These are phyloP conservation scores for Eulithis testata DNA, from an alignment of 2,888 invertebrate genomes.

Conservation along the genomic window DNA sequence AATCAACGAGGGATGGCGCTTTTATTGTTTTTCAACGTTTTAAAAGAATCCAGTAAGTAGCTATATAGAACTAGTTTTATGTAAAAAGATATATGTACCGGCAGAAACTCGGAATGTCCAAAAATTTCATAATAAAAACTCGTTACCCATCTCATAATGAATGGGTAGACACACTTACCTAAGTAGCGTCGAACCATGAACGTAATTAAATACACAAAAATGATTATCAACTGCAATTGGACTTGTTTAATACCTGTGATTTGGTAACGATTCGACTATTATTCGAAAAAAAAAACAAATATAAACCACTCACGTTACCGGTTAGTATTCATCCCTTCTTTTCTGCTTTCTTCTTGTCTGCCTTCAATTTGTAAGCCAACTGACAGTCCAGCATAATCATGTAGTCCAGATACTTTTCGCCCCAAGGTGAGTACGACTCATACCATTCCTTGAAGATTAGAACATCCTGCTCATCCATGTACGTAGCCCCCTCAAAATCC, in stretches of 20 bases:
- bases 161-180: no score
- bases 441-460: constrained; percentile 81
- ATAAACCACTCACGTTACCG: not conserved
- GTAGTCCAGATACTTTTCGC: constrained; percentile 59
- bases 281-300: not conserved
- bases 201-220: not conserved
- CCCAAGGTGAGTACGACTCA: constrained; percentile 64
- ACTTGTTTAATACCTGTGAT: not conserved
- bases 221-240: not conserved
- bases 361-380: constrained; percentile 61
- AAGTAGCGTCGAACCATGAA: no score
- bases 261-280: not conserved
- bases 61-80: no score
- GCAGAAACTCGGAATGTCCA: no score
- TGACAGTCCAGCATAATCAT: constrained; percentile 68
- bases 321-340: constrained; percentile 16
- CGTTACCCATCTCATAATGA: no score
- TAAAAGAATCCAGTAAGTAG: not conserved
- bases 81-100: no score
- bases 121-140: no score
- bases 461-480: constrained; percentile 69
- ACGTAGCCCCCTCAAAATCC: constrained; percentile 56
- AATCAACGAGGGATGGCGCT: constrained; percentile 31
- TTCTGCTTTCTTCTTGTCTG: constrained; percentile 64
- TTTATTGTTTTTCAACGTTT: constrained; percentile 14